Base-by-base conservation (phyloP, 2,113 vertebrate species). In the Corythornis madagascariensis region DNA sequence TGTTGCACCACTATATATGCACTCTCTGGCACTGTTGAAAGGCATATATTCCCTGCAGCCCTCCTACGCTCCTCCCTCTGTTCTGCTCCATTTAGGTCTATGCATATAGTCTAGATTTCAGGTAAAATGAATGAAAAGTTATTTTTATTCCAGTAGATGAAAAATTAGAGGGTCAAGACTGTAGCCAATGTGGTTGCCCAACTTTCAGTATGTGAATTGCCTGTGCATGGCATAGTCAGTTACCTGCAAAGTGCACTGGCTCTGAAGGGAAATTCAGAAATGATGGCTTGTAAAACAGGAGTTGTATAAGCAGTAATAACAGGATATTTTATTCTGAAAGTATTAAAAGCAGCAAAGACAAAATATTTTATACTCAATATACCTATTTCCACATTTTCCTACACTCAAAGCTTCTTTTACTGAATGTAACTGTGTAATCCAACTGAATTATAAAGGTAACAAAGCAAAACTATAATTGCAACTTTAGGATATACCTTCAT, bases 1-100 rank as follows among this genome's bases (percentile, higher is more conserved):
- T 96, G 96, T 96, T 96, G 95, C 72, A 80, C 91, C 96, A 96
- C 95, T 96, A 96, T 96, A 96, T 96, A 96, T 96, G 92, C 95
- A 93, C 87, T 96, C 91, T 56, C 79, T 96, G 94, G 95, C 96
- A 88, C 91, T 93, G 89, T 79, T 94, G 92, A 95, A 92, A 94
- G 79, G 84, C 94, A 95, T 89, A 96, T 91, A 95, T 96, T 96
- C 89, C 64, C 91, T 93, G 84, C 82, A 90, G 66, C 47, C 94
- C 95, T 95, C 95, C 96, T 87, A 96, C 95, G 11, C 82, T 73
- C 94, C 92, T 95, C 95, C 94, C 96, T 95, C 96, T 96, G 94
- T 88, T 96, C 94, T 94, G 89, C 91, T 96, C 91, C 96, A 96
- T 96, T 96, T 96, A 94, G 89, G 87, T 83, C 84, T 93, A 40